Evolutionary conservation across 2,888 invertebrate genomes (phyloP).

Genomic region (Acanthosepion esculentum): DNA sequence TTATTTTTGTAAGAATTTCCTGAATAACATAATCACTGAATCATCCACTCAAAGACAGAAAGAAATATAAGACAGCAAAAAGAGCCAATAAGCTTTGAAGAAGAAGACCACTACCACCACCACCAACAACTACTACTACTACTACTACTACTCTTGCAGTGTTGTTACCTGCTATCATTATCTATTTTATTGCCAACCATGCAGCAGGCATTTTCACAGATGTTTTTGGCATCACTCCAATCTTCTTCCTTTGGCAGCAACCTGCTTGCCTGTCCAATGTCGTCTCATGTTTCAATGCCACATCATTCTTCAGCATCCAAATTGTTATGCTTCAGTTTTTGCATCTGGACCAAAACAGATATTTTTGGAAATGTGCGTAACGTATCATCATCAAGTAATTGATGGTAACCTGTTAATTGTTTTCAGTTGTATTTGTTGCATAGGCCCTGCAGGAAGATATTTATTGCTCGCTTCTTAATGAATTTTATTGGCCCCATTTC

Average conservation of each 20-base stretch:
- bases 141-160: neutral
- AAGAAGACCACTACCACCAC: neutral
- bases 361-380: neutral
- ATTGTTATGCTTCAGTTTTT: neutral
- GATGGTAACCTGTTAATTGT: neutral
- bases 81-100: neutral
- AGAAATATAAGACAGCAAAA: neutral
- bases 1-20: neutral
- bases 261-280: neutral
- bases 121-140: no score
- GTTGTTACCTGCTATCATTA: neutral
- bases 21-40: neutral
- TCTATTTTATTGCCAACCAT: neutral
- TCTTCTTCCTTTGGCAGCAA: neutral
- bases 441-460: neutral
- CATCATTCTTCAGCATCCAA: conserved; percentile 2
- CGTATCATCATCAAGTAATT: neutral
- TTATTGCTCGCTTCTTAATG: neutral
- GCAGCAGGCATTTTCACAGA: neutral
- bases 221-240: neutral
- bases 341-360: neutral
- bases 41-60: neutral
- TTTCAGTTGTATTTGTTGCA: neutral
- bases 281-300: neutral
- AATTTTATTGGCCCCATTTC: no score